A percentile compares a stretch with the other conserved stretches of the same genome.
Evolutionary conservation across 2,888 invertebrate species (phyloP).

Genomic region (Eupithecia subumbrata): DNA sequence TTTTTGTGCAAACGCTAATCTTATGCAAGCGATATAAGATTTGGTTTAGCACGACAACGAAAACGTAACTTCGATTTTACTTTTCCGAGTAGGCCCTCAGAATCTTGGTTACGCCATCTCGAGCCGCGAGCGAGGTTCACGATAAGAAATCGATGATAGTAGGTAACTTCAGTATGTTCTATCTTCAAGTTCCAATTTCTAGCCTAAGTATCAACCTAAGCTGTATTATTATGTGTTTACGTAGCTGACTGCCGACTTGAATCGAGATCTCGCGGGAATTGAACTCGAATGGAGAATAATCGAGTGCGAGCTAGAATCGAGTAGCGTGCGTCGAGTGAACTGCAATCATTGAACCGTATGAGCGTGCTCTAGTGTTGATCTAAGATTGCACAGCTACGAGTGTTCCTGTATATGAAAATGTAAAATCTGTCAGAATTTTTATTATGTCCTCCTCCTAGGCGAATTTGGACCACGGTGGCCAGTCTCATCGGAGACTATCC

Average conservation of each 20-base stretch:
- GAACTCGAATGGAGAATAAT: constrained; percentile 25
- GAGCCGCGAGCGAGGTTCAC: neutral
- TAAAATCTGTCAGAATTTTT: neutral
- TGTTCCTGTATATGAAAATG: neutral
- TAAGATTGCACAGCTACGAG: constrained; percentile 11
- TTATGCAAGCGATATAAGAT: too few relatives aligned
- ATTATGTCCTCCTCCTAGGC: too few relatives aligned
- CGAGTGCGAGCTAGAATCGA: constrained; percentile 30
- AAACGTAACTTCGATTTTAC: too few relatives aligned
- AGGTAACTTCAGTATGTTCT: neutral
- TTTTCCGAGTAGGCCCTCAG: too few relatives aligned
- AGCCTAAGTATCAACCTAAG: neutral
- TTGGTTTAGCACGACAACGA: too few relatives aligned
- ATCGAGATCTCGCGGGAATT: constrained; percentile 9
- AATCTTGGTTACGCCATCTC: neutral
- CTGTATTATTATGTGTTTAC: constrained; percentile 2
- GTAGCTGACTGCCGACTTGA: constrained; percentile 13
- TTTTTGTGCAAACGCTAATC: too few relatives aligned
- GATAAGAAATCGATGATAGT: neutral
- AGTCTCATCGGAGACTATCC: too few relatives aligned
- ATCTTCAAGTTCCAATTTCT: neutral
- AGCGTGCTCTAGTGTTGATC: constrained; percentile 22
- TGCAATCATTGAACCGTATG: constrained; percentile 37
- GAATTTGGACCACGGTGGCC: too few relatives aligned
- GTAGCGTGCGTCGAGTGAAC: constrained; percentile 37